Base-by-base conservation (phyloP, 1,140 invertebrate genomes). In the Drosophila murphyi region DNA sequence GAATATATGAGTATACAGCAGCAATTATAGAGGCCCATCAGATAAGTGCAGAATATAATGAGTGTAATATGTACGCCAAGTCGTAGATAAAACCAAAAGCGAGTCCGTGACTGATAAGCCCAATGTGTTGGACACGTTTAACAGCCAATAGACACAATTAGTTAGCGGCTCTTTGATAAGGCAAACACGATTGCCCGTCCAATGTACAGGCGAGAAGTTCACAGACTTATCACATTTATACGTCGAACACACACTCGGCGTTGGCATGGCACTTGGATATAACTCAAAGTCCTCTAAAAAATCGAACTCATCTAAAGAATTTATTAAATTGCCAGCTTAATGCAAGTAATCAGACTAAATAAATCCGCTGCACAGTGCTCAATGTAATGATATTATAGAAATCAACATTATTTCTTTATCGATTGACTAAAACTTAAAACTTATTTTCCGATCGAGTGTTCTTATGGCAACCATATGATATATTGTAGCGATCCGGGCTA, bases 191-290 rank as follows among this genome's bases (percentile, higher is more conserved):
- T 54, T 61, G n/a, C 28, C 54, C 43, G 73, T 72, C 59, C 73
- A 76, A 76, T 76, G 73, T 72, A 31, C 62, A 65, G 35, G 45
- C 28, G 35, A 52, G 34, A 65, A 47, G 39, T 12, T 35, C 12
- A 29, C 48, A 7, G 31, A 45, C n/a, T 52, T 57, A 75, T 54
- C 31, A 20, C 20, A 62, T 10, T 50, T 52, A 20, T 20, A 20
- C 41, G 54, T 39, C n/a, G 3, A n/a, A 43, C 3, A 10, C 39
- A 20, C 43, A 35, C 59, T 76, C 50, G 31, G 34, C 45, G 56
- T 52, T 54, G 35, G 47, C 64, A 60, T 67, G 70, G 47, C 39
- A 28, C 29, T n/a, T 54, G 43, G 64, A 67, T 57, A 67, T 57
- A 67, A 57, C 43, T 67, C 64, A 57, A 67, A 67, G 64, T 67